These are phyloP conservation scores for Dascillus cervinus DNA, from an alignment of 2,888 invertebrate species.

Conservation along the genomic window DNA sequence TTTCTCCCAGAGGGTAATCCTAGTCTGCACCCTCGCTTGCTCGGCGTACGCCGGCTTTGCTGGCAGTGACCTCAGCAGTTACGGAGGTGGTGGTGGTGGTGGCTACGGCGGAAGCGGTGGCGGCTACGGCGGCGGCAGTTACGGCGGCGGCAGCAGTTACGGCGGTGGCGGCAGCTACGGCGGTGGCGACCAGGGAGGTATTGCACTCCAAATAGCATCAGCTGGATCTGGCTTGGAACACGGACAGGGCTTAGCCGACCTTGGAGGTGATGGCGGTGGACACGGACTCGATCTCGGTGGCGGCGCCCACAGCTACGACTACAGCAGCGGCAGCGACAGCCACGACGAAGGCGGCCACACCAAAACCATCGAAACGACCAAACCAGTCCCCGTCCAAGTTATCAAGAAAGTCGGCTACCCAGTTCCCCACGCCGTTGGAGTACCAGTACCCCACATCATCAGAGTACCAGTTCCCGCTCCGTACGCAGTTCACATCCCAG, in stretches of 20 bases:
- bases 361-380: constrained; percentile 60
- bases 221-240: constrained; percentile 34
- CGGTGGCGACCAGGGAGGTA: constrained; percentile 40
- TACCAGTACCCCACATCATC: constrained; percentile 61
- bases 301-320: constrained; percentile 24
- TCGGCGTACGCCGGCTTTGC: constrained; percentile 23
- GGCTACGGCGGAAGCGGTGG: constrained; percentile 39
- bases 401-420: constrained; percentile 66
- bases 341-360: constrained; percentile 48
- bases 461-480: constrained; percentile 69
- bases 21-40: constrained; percentile 23
- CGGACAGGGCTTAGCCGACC: constrained; percentile 32
- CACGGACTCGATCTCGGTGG: constrained; percentile 38
- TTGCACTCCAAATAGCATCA: too few species aligned
- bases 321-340: constrained; percentile 39
- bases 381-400: constrained; percentile 62
- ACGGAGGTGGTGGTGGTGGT: constrained; percentile 26
- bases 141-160: too few species aligned
- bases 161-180: constrained; percentile 41
- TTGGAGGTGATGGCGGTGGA: constrained; percentile 38
- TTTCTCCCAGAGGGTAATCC: constrained; percentile 21
- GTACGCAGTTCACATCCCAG: constrained; percentile 62
- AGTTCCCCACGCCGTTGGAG: constrained; percentile 65
- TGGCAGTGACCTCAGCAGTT: constrained; percentile 16
- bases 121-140: too few species aligned